Percentiles rank a stretch among this genome's conserved stretches.
phyloP scores from a whole-genome alignment of 2,888 invertebrate species.

The Thyatira batis region DNA sequence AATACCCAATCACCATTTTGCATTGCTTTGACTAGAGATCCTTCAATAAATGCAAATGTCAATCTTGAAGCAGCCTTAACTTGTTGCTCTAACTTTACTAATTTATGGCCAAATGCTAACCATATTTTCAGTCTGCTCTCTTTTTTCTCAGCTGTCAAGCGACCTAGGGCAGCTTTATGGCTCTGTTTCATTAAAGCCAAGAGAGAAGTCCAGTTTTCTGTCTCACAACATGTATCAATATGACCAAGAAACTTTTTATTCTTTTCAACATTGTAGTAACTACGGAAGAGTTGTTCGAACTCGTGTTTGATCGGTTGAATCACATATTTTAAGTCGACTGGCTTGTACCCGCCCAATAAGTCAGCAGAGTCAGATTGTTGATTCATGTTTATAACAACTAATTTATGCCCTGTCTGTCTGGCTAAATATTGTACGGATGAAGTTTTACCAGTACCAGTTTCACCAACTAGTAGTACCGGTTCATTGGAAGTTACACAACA shows the following conservation, averaged over 20 bases:
- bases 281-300: constrained; percentile 91
- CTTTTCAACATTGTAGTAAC: constrained; percentile 88
- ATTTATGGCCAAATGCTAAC: constrained; percentile 85
- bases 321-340: constrained; percentile 93
- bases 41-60: constrained; percentile 96
- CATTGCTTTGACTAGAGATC: constrained; percentile 95
- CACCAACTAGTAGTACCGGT: constrained; percentile 97
- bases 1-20: constrained; percentile 97
- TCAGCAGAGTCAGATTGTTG: constrained; percentile 99
- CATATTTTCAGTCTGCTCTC: constrained; percentile 79
- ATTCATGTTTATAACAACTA: constrained; percentile 98
- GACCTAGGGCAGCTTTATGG: constrained; percentile 84
- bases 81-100: constrained; percentile 88
- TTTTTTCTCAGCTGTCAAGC: constrained; percentile 64
- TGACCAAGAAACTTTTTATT: constrained; percentile 92
- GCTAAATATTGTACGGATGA: constrained; percentile 96
- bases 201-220: constrained; percentile 87
- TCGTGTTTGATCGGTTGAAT: constrained; percentile 91
- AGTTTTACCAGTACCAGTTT: constrained; percentile 99
- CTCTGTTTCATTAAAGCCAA: constrained; percentile 90
- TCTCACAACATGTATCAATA: constrained; percentile 88
- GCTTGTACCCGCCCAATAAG: constrained; percentile 97
- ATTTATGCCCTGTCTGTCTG: constrained; percentile 89
- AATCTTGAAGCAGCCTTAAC: constrained; percentile 87
- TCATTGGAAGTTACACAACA: constrained; percentile 92